Evolutionary conservation across 2,888 invertebrate genomes (phyloP), one percentile per base, ranked within the genome.

Genomic region (Rotaria socialis): DNA sequence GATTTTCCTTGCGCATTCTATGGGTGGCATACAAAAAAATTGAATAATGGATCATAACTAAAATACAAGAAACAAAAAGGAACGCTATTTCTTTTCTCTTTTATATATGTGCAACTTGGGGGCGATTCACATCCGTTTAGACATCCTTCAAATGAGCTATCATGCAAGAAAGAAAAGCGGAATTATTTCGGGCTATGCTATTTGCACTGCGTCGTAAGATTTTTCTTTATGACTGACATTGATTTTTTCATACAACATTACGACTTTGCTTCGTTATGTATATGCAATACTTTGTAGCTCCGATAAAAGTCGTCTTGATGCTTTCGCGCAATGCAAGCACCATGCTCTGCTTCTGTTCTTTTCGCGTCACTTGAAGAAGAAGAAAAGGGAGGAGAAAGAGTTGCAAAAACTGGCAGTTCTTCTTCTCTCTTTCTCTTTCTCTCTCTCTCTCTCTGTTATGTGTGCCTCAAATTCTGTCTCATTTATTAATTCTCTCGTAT

Each of bases 321-420:
- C 67, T 19, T 67, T 67, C 67, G 67, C 35, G 35, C 2, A 35
- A 35, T 35, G 35, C 19, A 35, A 67, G 27, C 67, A 67, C 35
- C 19, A 67, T 67, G 67, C 35, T 24, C 56, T 56, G 24, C 14
- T 24, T 7, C 67, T 67, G 67, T 67, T 67, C 27, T 67, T n/a
- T 67, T 67, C 67, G 67, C 67, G 35, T 67, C 67, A 67, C 67
- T 67, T 67, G 67, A 67, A 3, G 35, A 35, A 67, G 67, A 67
- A 41, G 67, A 67, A 14, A 35, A 35, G 67, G 27, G 67, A 35
- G 67, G 27, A 67, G 67, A 67, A 67, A 35, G 35, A 67, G 19
- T 35, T 67, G 67, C 16, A 67, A 41, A 67, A 67, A 41, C 35
- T 67, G 67, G 2, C 6, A 67, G 35, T 67, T 67, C 35, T 19